These are phyloP conservation scores for Itoplectis maculator DNA, from an alignment of 2,888 invertebrate genomes.

Conservation along the genomic window DNA sequence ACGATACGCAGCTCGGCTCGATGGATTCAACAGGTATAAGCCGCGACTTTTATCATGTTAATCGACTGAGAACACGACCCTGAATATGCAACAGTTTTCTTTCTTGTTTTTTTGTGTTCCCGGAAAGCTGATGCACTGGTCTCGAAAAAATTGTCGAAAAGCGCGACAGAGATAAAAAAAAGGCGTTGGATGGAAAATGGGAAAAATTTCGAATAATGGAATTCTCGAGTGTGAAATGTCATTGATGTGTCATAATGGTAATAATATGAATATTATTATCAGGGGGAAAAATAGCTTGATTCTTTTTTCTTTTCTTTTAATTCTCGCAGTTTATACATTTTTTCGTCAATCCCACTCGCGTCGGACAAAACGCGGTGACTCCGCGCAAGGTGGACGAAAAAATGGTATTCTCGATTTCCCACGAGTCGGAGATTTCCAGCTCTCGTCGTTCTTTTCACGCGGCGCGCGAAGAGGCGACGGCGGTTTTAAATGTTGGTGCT, in stretches of 20 bases:
- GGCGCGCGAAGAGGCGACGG: too few relatives aligned
- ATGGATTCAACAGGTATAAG: slow-evolving; percentile 47
- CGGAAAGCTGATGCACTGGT: slow-evolving; percentile 37
- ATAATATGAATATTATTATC: slow-evolving; percentile 9
- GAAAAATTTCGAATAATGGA: slow-evolving; percentile 13
- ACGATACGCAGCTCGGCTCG: slow-evolving; percentile 33
- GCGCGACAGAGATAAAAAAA: slow-evolving; percentile 31
- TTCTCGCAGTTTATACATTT: slow-evolving; percentile 35
- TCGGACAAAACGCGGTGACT: slow-evolving; percentile 57
- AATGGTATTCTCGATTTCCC: slow-evolving; percentile 53
- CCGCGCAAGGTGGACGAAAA: slow-evolving; percentile 56
- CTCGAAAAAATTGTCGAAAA: slow-evolving; percentile 26
- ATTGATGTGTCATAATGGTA: slow-evolving; percentile 1
- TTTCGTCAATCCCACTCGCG: slow-evolving; percentile 12
- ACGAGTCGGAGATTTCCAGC: slow-evolving; percentile 33
- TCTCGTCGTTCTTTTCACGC: too few relatives aligned
- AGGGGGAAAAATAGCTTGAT: slow-evolving; percentile 7
- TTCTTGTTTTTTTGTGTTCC: slow-evolving; percentile 24
- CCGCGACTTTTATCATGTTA: slow-evolving; percentile 65
- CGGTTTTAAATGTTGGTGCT: too few relatives aligned
- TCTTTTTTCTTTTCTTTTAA: slow-evolving; percentile 29
- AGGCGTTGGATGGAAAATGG: not conserved
- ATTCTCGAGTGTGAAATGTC: slow-evolving; percentile 54
- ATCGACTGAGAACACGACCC: slow-evolving; percentile 47
- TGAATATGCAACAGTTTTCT: slow-evolving; percentile 60